Percentiles rank a stretch among this genome's conserved stretches.
Evolutionary conservation across 2,888 invertebrate genomes (phyloP).

Genomic region (Dicyrtomina minuta): DNA sequence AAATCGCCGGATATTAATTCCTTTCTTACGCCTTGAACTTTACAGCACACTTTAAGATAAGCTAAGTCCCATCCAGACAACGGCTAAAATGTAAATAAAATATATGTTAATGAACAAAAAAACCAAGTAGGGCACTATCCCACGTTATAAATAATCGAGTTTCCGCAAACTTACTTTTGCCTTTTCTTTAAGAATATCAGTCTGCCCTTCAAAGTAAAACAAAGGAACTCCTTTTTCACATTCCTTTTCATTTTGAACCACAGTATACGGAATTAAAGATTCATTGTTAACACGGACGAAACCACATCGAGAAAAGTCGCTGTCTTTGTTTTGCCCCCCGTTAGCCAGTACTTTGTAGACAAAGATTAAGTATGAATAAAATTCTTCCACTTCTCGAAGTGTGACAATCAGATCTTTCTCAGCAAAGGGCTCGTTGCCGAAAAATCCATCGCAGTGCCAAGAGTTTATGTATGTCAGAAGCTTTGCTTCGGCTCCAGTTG

Average conservation of each 20-base stretch:
- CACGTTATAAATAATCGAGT: neutral
- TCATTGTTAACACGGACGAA: slow-evolving; percentile 90
- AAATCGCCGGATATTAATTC: slow-evolving; percentile 88
- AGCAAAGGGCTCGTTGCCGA: slow-evolving; percentile 83
- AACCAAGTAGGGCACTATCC: neutral
- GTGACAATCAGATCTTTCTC: slow-evolving; percentile 87
- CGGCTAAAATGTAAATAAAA: slow-evolving; percentile 38
- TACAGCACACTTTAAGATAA: slow-evolving; percentile 90
- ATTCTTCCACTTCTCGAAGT: slow-evolving; percentile 82
- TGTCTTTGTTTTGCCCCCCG: slow-evolving; percentile 52
- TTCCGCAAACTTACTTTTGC: slow-evolving; percentile 65
- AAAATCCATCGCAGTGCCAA: slow-evolving; percentile 87
- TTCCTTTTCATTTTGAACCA: slow-evolving; percentile 64
- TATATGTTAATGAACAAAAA: neutral
- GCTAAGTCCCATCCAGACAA: slow-evolving; percentile 89
- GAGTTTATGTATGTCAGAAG: slow-evolving; percentile 89
- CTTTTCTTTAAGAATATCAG: slow-evolving; percentile 84
- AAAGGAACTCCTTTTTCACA: slow-evolving; percentile 84
- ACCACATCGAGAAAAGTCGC: slow-evolving; percentile 72
- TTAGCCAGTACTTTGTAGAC: slow-evolving; percentile 68
- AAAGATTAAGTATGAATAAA: slow-evolving; percentile 85
- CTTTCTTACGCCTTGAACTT: slow-evolving; percentile 88
- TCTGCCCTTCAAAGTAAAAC: slow-evolving; percentile 81
- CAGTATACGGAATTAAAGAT: slow-evolving; percentile 88
- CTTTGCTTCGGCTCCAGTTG: slow-evolving; percentile 81